Evolutionary conservation across 37 sponge, comb jelly and placozoan species (phyloP).

Genomic region (Theonella swinhoei): DNA sequence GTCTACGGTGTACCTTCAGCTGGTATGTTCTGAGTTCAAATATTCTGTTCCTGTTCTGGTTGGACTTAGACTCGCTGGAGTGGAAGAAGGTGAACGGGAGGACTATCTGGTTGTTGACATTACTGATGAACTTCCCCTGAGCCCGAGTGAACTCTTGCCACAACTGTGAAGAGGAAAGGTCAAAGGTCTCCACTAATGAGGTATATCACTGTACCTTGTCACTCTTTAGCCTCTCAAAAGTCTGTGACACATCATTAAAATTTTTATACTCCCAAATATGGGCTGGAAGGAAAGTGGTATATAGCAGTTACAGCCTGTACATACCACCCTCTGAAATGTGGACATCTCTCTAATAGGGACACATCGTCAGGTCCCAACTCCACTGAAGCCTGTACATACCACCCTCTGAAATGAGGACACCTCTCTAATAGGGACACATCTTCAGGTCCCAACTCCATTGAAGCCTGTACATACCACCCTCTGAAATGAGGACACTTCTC

Average conservation of each 20-base stretch:
- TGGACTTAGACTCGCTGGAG: conserved; percentile 13
- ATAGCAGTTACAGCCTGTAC: neutral
- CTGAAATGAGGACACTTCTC: no score
- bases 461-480: no score
- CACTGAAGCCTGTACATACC: no score
- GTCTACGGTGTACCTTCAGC: conserved; percentile 52
- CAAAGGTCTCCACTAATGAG: neutral
- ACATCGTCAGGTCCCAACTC: no score
- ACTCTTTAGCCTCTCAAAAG: conserved; percentile 12
- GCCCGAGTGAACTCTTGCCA: conserved; percentile 53
- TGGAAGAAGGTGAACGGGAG: conserved; percentile 92
- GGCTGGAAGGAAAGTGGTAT: conserved; percentile 17
- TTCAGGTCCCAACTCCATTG: no score
- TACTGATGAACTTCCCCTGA: conserved; percentile 40
- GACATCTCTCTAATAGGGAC: no score
- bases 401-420: no score
- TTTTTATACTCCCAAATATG: conserved; percentile 69
- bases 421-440: no score
- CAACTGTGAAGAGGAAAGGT: conserved; percentile 24
- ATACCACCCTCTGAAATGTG: no score
- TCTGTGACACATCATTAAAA: conserved; percentile 14
- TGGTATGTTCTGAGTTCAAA: conserved; percentile 84
- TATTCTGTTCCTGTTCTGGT: conserved; percentile 36
- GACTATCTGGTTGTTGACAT: conserved; percentile 61
- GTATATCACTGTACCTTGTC: conserved; percentile 42